Percentiles rank a stretch among this genome's conserved stretches.
Conservation (phyloP, 2,113 vertebrate genomes). For the Chrysemys picta region DNA sequence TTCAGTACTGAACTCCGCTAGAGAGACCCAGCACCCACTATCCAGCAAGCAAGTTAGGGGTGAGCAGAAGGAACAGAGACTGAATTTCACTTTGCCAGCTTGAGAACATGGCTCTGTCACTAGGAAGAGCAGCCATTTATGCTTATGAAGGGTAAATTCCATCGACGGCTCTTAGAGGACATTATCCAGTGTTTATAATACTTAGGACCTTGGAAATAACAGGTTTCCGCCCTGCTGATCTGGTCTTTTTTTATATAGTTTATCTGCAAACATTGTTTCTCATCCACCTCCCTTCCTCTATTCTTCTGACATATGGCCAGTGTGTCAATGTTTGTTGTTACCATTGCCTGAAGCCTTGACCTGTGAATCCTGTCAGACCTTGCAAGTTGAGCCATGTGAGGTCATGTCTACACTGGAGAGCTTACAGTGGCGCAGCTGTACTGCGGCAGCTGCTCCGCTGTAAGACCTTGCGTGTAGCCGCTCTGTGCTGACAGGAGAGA, state of each 20-base stretch:
- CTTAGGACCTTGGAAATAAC: constrained; percentile 16
- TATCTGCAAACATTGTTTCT: neutral
- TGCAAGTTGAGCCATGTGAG: constrained; percentile 17
- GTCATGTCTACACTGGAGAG: too few relatives aligned
- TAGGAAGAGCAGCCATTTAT: neutral
- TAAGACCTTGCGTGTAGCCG: too few relatives aligned
- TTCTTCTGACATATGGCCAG: neutral
- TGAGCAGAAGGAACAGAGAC: neutral
- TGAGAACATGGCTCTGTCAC: neutral
- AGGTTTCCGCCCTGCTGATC: constrained; percentile 33
- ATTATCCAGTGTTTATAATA: constrained; percentile 4
- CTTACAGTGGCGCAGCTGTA: too few relatives aligned
- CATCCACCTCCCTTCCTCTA: neutral
- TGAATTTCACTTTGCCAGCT: neutral
- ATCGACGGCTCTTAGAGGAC: neutral
- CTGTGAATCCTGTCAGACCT: neutral
- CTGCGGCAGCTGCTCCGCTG: too few relatives aligned
- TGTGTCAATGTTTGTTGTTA: neutral
- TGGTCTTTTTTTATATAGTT: neutral
- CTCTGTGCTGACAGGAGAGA: too few relatives aligned
- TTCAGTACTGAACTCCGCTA: neutral
- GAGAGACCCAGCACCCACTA: neutral
- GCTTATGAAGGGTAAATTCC: neutral
- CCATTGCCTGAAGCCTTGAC: neutral
- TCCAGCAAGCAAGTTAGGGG: neutral